phyloP scores from a whole-genome alignment of 2,113 vertebrate genomes.

The Xiphophorus maculatus region DNA sequence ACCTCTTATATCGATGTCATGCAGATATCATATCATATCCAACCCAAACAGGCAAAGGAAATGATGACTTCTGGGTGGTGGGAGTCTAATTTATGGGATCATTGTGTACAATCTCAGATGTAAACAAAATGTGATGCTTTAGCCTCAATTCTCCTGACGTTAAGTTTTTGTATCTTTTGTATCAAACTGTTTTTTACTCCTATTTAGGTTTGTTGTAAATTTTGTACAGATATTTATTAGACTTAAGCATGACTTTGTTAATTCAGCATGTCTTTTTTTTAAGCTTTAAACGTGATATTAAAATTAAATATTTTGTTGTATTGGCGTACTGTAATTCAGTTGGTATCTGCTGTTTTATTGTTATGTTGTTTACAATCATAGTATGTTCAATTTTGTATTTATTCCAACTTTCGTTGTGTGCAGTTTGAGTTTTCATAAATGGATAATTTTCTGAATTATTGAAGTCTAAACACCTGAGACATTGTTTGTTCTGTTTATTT shows the following conservation, averaged over 20 bases:
- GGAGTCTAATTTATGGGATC: conserved; percentile 37
- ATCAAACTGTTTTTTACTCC: conserved; percentile 81
- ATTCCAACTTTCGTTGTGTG: not conserved
- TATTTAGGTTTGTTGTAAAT: conserved; percentile 80
- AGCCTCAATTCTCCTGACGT: conserved; percentile 50
- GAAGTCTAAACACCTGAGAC: not conserved
- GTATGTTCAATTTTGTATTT: not conserved
- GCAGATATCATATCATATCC: conserved; percentile 39
- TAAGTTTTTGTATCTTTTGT: conserved; percentile 76
- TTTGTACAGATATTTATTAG: conserved; percentile 84
- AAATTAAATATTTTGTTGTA: conserved; percentile 76
- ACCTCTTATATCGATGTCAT: conserved; percentile 57
- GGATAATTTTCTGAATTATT: not conserved
- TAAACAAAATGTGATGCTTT: conserved; percentile 48
- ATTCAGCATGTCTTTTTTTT: conserved; percentile 63
- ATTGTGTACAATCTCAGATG: conserved; percentile 38
- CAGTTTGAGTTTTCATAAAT: conserved; percentile 3
- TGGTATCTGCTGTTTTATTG: not conserved
- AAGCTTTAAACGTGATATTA: conserved; percentile 47
- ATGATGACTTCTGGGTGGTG: conserved; percentile 7
- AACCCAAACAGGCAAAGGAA: conserved; percentile 39
- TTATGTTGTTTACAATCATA: not conserved
- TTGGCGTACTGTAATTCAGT: conserved; percentile 55
- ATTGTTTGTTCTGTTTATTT: not conserved
- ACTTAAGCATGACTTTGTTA: conserved; percentile 78